Evolutionary conservation across 2,888 invertebrate species (phyloP).

Genomic region (Lomographa bimaculata): DNA sequence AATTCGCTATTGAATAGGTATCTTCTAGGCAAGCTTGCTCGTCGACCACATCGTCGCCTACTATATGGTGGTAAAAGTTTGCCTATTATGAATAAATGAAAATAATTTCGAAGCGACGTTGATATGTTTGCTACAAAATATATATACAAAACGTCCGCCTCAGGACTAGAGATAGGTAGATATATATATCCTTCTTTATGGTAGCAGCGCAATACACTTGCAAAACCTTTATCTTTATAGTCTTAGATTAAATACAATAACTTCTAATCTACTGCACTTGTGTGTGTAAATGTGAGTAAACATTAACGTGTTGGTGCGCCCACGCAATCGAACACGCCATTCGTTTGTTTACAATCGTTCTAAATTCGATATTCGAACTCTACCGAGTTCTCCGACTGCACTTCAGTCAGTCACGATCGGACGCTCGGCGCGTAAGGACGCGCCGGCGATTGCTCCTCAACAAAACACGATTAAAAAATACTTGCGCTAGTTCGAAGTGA

Average conservation of each 20-base stretch:
- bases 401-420: constrained; percentile 53
- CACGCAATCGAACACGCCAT: constrained; percentile 36
- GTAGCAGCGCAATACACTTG: too few relatives aligned
- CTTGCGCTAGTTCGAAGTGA: constrained; percentile 24
- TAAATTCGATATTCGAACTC: constrained; percentile 45
- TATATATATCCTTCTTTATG: too few relatives aligned
- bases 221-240: background rate
- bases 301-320: constrained; percentile 32
- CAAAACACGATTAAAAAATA: constrained; percentile 25
- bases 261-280: constrained; percentile 9
- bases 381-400: constrained; percentile 5
- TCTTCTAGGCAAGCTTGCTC: too few relatives aligned
- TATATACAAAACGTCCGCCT: too few relatives aligned
- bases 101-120: too few relatives aligned
- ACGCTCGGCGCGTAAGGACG: constrained; percentile 52
- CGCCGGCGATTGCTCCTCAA: constrained; percentile 32
- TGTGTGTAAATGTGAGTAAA: constrained; percentile 24
- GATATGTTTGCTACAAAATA: too few relatives aligned
- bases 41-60: too few relatives aligned
- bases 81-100: too few relatives aligned
- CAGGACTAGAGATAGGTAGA: too few relatives aligned
- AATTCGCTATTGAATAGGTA: too few relatives aligned
- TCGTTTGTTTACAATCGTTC: constrained; percentile 51
- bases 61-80: too few relatives aligned
- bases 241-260: constrained; percentile 4